Percentiles rank a stretch among this genome's conserved stretches.
Evolutionary conservation across 2,888 invertebrate genomes (phyloP).

Genomic region (Kryphioiulus occultus): DNA sequence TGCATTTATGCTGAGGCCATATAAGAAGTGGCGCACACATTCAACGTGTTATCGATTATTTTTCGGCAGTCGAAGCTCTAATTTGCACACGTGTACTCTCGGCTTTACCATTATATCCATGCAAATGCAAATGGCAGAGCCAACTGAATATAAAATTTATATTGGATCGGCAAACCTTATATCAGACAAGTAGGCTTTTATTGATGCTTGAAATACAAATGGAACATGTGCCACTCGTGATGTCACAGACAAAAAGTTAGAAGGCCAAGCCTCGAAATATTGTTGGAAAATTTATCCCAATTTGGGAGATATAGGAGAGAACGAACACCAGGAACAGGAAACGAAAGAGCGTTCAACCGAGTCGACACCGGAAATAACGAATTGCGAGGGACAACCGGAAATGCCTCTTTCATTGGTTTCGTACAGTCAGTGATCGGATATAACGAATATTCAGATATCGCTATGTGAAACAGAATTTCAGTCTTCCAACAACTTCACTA

Average conservation of each 20-base stretch:
- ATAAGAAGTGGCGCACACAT: neutral
- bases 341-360: neutral
- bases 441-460: no score
- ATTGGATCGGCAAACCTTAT: conserved; percentile 40
- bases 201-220: conserved; percentile 24
- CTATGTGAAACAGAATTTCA: no score
- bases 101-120: conserved; percentile 10
- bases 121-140: conserved; percentile 32
- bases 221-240: conserved; percentile 35
- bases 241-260: neutral
- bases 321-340: neutral
- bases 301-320: neutral
- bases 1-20: neutral
- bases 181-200: conserved; percentile 21
- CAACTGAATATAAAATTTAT: conserved; percentile 40
- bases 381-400: neutral
- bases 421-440: no score
- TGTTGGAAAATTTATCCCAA: neutral
- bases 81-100: conserved; percentile 40
- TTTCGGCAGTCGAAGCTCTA: conserved; percentile 2
- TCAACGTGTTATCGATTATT: conserved; percentile 21
- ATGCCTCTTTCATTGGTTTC: neutral
- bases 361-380: neutral
- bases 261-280: neutral
- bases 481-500: no score